Conservation (phyloP, 2,888 invertebrate species). For the Spisula solida region DNA sequence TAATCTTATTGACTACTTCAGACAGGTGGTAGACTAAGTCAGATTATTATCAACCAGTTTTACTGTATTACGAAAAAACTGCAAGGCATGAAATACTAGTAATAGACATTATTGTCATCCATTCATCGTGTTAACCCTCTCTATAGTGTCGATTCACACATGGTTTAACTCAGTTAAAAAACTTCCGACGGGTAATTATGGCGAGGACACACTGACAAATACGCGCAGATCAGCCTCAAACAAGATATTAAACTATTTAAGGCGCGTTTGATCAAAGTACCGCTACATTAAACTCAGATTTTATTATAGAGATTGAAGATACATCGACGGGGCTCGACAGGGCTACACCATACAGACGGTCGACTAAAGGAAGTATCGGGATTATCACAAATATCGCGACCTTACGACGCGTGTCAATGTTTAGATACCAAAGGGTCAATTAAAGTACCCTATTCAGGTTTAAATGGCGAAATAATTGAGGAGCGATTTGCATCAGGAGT, state of each 20-base stretch:
- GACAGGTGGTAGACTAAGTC: no score
- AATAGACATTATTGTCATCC: no score
- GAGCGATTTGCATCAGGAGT: constrained; percentile 22
- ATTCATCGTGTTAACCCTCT: no score
- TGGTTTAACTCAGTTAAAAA: no score
- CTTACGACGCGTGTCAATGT: not conserved
- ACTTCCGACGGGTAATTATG: no score
- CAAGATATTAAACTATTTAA: not conserved
- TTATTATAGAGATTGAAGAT: not conserved
- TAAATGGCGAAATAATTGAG: constrained; percentile 29
- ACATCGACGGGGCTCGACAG: not conserved
- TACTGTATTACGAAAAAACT: no score
- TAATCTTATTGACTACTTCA: no score
- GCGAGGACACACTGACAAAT: not conserved
- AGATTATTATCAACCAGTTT: no score
- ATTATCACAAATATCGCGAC: constrained; percentile 7
- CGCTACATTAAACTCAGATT: not conserved
- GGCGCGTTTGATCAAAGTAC: not conserved
- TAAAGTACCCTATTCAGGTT: constrained; percentile 22
- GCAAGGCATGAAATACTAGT: no score
- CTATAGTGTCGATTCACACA: no score
- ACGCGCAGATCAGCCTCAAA: not conserved
- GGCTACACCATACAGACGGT: not conserved
- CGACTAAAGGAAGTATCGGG: not conserved
- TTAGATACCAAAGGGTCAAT: constrained; percentile 24